phyloP scores from a whole-genome alignment of 1,140 invertebrate species.

The Tigriopus japonicus region DNA sequence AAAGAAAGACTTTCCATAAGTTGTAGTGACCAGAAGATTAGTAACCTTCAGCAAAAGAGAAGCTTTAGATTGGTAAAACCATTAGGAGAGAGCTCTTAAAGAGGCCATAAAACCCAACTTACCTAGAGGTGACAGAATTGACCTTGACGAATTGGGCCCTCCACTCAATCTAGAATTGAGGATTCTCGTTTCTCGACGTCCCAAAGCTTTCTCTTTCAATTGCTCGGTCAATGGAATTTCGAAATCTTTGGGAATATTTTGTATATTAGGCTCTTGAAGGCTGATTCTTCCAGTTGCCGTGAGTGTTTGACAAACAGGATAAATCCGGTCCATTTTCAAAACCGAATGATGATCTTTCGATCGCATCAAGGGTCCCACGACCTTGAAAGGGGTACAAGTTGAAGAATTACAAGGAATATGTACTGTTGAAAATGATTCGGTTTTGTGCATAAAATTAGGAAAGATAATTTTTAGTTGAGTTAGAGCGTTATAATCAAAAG shows the following conservation, averaged over 20 bases:
- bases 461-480: too few relatives aligned
- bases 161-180: constrained; percentile 11
- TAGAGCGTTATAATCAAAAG: too few relatives aligned
- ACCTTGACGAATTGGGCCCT: not conserved
- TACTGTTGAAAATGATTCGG: too few relatives aligned
- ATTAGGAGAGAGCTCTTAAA: too few relatives aligned
- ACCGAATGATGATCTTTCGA: constrained; percentile 18
- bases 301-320: constrained; percentile 49
- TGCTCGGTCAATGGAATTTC: constrained; percentile 21
- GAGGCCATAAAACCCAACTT: too few relatives aligned
- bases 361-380: constrained; percentile 35
- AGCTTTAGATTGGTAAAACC: too few relatives aligned
- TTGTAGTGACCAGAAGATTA: too few relatives aligned
- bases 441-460: too few relatives aligned
- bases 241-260: constrained; percentile 77
- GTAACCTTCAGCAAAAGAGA: too few relatives aligned
- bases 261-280: constrained; percentile 81
- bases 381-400: constrained; percentile 24
- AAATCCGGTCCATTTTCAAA: constrained; percentile 39
- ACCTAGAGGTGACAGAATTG: too few relatives aligned
- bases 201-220: not conserved
- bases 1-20: too few relatives aligned
- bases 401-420: not conserved
- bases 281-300: constrained; percentile 74
- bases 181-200: constrained; percentile 8